Base-by-base conservation (phyloP, 2,888 invertebrate species). In the Serripes groenlandicus region DNA sequence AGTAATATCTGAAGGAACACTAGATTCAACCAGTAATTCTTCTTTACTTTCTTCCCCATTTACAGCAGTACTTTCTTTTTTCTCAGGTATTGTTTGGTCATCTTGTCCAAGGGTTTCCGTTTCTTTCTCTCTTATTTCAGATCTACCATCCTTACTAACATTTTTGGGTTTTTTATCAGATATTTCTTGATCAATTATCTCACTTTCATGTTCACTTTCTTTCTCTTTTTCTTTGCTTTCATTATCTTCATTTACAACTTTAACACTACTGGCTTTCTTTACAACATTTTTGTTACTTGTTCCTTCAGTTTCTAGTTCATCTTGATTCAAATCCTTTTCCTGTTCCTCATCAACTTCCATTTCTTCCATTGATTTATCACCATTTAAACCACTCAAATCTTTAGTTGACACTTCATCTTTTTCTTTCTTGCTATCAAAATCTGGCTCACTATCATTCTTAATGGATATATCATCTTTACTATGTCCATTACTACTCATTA, bases 311-410 rank as follows among this genome's bases (percentile, higher is more conserved):
- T 56, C 56, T 56, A 1, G 18, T 56, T 56, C 23, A 56, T 28
- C 34, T 3, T n/a, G 1, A 3, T 34, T 32, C 28, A 15, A 64
- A 64, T 32, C 11, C 32, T 64, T n/a, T 35, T 34, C 18, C 11
- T 23, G 11, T 66, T n/a, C 30, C 32, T 23, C 21, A 21, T 28
- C 30, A 34, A 42, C 28, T 49, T 54, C 54, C 32, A 73, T 21
- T 1, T 18, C 34, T 68, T 35, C 37, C 7, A 66, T 72, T 30
- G 49, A 54, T 35, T 42, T 58, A 34, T 75, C 58, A 58, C 9
- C 58, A 58, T n/a, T n/a, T n/a, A n/a, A n/a, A n/a, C 58, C 58
- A 23, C 26, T 9, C n/a, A 18, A 9, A 58, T 58, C 26, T 58
- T 58, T 26, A 58, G 58, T 58, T 18, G 9, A 9, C 9, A 23